Conservation (phyloP, 2,113 vertebrate genomes). For the Apaloderma vittatum region DNA sequence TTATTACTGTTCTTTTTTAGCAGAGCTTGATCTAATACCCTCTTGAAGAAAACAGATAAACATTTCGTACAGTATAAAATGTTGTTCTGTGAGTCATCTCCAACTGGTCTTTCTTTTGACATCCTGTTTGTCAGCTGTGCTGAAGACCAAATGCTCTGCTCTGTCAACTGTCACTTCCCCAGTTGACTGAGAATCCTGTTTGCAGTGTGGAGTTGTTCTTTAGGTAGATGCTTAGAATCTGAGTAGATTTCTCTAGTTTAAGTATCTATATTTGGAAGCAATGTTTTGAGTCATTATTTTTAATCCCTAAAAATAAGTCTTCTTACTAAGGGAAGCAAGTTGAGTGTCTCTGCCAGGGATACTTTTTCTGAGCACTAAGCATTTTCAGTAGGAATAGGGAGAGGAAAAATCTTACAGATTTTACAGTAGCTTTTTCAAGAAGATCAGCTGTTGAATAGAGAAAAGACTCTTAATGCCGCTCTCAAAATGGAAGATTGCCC, state of each 20-base stretch:
- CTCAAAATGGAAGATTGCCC: background rate
- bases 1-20: background rate
- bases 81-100: background rate
- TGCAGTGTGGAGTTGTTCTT: background rate
- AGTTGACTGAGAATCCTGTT: background rate
- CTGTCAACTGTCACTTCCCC: background rate
- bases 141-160: background rate
- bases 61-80: background rate
- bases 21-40: background rate
- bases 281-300: background rate
- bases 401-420: background rate
- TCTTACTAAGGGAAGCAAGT: background rate
- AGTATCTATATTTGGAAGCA: background rate
- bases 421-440: background rate
- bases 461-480: background rate
- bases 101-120: background rate
- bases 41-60: background rate
- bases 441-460: background rate
- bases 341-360: background rate
- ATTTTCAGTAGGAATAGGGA: background rate
- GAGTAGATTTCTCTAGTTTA: background rate
- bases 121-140: background rate
- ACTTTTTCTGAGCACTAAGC: background rate
- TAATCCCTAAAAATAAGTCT: background rate
- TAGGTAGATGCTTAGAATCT: background rate